Evolutionary conservation across 2,113 vertebrate genomes (phyloP), one percentile per base, ranked within the genome.

Genomic region (Ifrita kowaldi): DNA sequence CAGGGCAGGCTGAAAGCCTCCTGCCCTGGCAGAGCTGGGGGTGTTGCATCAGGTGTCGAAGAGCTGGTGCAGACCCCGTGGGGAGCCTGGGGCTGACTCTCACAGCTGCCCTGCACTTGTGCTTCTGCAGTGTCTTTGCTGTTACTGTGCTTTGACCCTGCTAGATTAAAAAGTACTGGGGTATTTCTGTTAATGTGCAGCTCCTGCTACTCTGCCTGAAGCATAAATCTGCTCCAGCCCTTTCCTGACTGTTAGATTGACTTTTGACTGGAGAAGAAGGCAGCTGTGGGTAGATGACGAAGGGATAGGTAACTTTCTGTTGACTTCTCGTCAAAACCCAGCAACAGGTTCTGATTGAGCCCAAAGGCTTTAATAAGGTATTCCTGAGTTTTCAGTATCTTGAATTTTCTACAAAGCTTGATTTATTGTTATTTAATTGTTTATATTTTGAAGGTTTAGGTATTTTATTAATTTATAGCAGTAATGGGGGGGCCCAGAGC

Each of bases 81-180:
- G 10, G 47, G 26, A 65, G 17, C 13, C 33, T 0, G 12, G 50
- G 17, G 3, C 3, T 39, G 9, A 1, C 32, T 69, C 50, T 4
- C 14, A 3, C 15, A 47, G n/a, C 59, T 32, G 47, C 22, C 37
- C 47, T 63, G 55, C 14, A 0, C 16, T 53, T 22, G 3, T 37
- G n/a, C 23, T 56, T 21, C 76, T 21, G 0, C 46, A 2, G 7
- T 4, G n/a, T 7, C 69, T 84, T 26, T 39, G 44, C 44, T 77
- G 0, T 28, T 46, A 2, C 6, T 55, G 62, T 28, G 49, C 33
- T 16, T 52, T 15, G 21, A 28, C 46, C 55, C 89, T 41, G 32
- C 28, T 35, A 5, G 13, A 7, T 41, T 67, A 27, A 35, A 57
- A 59, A 57, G 26, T 50, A 10, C 42, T 77, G 7, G 27, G 65